These are phyloP conservation scores for Rhipidura dahli DNA, from an alignment of 2,113 vertebrate genomes.

Conservation along the genomic window DNA sequence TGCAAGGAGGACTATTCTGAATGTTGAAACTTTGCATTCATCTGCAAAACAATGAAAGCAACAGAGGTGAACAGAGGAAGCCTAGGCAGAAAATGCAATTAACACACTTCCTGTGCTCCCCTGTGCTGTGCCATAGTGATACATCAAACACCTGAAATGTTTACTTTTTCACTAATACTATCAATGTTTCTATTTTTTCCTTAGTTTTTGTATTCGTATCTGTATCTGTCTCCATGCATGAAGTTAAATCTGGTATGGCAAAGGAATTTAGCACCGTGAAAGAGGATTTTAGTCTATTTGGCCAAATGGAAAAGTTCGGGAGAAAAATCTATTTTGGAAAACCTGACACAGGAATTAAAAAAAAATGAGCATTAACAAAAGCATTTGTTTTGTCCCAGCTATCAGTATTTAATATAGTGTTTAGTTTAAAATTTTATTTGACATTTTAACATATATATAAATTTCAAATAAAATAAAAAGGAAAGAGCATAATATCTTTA, in stretches of 20 bases:
- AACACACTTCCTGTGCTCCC: not conserved
- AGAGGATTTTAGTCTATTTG: not conserved
- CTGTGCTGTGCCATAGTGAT: not conserved
- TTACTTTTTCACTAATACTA: not conserved
- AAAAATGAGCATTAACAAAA: not conserved
- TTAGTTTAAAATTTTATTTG: not conserved
- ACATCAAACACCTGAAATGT: not conserved
- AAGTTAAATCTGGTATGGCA: not conserved
- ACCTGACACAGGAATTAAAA: not conserved
- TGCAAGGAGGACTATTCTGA: not conserved
- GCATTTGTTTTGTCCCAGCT: not conserved
- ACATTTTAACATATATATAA: not conserved
- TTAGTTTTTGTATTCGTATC: not conserved
- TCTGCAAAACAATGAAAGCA: not conserved
- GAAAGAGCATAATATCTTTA: not conserved
- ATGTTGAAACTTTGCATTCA: not conserved
- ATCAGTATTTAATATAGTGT: not conserved
- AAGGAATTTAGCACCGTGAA: not conserved
- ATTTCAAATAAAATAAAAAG: not conserved
- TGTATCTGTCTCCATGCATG: not conserved
- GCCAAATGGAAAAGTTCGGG: not conserved
- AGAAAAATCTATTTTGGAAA: not conserved
- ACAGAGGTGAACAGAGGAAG: not conserved
- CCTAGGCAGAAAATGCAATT: not conserved
- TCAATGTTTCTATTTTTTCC: not conserved